phyloP scores from a whole-genome alignment of 2,888 invertebrate species.

The Ypsolopha sequella region DNA sequence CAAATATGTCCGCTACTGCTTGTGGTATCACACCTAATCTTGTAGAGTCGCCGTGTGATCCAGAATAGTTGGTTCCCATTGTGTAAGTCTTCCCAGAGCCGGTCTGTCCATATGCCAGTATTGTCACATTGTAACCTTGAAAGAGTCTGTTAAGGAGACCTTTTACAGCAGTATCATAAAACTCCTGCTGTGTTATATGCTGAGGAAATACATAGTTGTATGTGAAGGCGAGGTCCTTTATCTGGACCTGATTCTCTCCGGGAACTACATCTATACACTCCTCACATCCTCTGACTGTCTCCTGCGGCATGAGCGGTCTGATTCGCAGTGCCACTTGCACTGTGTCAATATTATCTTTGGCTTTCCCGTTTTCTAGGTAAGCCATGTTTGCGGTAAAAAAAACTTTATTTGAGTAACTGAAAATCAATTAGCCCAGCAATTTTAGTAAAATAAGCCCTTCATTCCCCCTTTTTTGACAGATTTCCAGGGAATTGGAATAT shows the following conservation, averaged over 20 bases:
- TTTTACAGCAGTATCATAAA: conserved; percentile 81
- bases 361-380: conserved; percentile 35
- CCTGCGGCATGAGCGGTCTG: conserved; percentile 81
- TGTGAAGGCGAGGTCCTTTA: conserved; percentile 82
- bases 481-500: too few relatives aligned
- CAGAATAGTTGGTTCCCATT: conserved; percentile 87
- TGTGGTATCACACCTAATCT: conserved; percentile 87
- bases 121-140: conserved; percentile 93
- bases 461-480: too few relatives aligned
- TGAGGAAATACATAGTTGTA: conserved; percentile 87
- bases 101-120: conserved; percentile 95
- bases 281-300: conserved; percentile 81
- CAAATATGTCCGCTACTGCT: conserved; percentile 86
- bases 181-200: conserved; percentile 75
- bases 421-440: too few relatives aligned
- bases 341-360: conserved; percentile 43
- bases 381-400: conserved; percentile 32
- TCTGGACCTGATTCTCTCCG: conserved; percentile 77
- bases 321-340: conserved; percentile 87
- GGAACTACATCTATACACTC: conserved; percentile 77
- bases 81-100: conserved; percentile 95
- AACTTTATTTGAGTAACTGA: neutral
- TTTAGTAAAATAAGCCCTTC: too few relatives aligned
- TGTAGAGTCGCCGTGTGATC: conserved; percentile 66
- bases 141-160: conserved; percentile 82